Evolutionary conservation across 1,140 invertebrate genomes (phyloP), one percentile per base, ranked within the genome.

Genomic region (Rhagoletis pomonella): DNA sequence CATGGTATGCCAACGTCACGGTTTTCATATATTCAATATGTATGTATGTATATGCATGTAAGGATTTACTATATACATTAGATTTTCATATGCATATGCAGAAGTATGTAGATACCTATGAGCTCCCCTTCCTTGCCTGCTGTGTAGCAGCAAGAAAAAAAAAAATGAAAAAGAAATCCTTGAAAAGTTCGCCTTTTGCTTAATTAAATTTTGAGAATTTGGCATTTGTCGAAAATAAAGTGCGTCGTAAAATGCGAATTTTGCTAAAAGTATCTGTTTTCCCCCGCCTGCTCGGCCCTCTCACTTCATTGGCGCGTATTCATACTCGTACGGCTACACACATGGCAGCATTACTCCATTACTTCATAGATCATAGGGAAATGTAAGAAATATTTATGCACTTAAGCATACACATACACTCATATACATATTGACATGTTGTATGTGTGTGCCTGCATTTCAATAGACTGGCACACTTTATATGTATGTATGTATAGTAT

Each of bases 161-260:
- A 47, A 50, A 50, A 47, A 55, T n/a, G 55, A 81, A 55, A 81
- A 81, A 58, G 73, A 55, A 81, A 81, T 81, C 73, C 47, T n/a
- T 55, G 73, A 81, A 81, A 81, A 81, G 73, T 81, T 81, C 58
- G 44, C 62, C 86, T 65, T 67, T 87, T 65, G 64, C 86, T 87
- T 87, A 87, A 87, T 87, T 87, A 87, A 87, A 87, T 87, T 81
- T 87, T 87, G 60, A 69, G 86, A 87, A 87, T 87, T 87, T 69
- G 47, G 86, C 42, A 69, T 69, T 58, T 55, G 73, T 81, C 73
- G 73, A 69, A 87, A 87, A 87, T 87, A 87, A 87, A 87, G 86
- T 87, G 86, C 86, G 42, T 87, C 62, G 47, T 67, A 67, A 87
- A 87, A 65, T 69, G 42, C 44, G 86, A 87, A 87, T 65, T 69